phyloP scores from a whole-genome alignment of 2,888 invertebrate genomes.

The Geotrupes spiniger region DNA sequence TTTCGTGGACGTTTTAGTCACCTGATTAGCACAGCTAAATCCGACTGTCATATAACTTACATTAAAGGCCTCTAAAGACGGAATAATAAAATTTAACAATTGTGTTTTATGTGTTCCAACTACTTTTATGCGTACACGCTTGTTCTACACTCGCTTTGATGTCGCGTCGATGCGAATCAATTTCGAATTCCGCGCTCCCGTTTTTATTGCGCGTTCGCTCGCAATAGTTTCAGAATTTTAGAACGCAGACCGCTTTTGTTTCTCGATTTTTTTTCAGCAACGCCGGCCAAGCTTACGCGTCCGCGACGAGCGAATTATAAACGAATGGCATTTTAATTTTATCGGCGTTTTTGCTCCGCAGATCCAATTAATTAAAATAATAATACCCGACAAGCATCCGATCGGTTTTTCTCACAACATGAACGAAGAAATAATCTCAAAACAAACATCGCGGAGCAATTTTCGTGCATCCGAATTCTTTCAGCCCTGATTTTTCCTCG shows the following conservation, averaged over 20 bases:
- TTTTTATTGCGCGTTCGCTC: conserved; percentile 12
- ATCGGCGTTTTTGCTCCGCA: no score
- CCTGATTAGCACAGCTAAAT: conserved; percentile 46
- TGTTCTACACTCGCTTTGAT: conserved; percentile 39
- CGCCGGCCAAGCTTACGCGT: no score
- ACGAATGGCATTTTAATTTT: no score
- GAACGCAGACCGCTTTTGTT: conserved; percentile 3
- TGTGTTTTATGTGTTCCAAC: conserved; percentile 42
- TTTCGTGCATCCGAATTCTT: no score
- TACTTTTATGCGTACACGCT: conserved; percentile 32
- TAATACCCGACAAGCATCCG: no score
- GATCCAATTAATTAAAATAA: no score
- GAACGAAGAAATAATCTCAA: no score
- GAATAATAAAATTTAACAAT: conserved; percentile 49
- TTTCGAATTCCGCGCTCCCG: conserved; percentile 27
- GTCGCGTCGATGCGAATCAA: conserved; percentile 34
- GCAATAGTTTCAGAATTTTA: conserved; percentile 16
- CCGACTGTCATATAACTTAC: conserved; percentile 45
- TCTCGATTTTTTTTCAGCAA: conserved; percentile 1
- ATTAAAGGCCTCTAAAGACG: conserved; percentile 37
- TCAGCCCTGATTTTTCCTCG: no score
- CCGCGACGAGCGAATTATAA: no score
- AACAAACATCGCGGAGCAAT: no score
- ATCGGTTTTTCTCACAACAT: no score
- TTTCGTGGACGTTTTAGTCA: conserved; percentile 48